Percentiles rank a stretch among this genome's conserved stretches.
Conservation (phyloP, 2,797 vertebrate species). For the Xiphophorus birchmanni region DNA sequence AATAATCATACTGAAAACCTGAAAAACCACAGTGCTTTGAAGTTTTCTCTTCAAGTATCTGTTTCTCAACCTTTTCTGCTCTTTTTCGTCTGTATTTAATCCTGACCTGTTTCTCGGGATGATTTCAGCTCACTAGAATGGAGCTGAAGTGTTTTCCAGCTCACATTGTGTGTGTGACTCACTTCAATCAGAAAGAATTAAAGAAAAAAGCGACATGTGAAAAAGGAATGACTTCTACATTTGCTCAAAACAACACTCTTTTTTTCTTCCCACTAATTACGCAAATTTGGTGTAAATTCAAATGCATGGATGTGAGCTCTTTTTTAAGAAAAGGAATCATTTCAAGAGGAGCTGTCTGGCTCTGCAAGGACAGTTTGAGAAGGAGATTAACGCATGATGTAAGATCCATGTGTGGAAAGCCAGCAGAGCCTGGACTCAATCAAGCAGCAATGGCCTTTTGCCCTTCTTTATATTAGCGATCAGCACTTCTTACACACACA, state of each 20-base stretch:
- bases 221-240: slow-evolving; percentile 67
- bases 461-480: slow-evolving; percentile 45
- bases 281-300: slow-evolving; percentile 42
- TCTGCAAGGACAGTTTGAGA: slow-evolving; percentile 32
- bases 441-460: slow-evolving; percentile 58
- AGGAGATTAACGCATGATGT: slow-evolving; percentile 45
- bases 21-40: slow-evolving; percentile 9
- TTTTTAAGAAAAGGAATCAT: slow-evolving; percentile 12
- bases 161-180: slow-evolving; percentile 72
- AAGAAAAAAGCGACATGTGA: slow-evolving; percentile 59
- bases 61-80: slow-evolving; percentile 20
- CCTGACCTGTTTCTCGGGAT: slow-evolving; percentile 57
- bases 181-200: slow-evolving; percentile 72
- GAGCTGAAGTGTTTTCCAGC: slow-evolving; percentile 79
- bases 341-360: slow-evolving; percentile 22
- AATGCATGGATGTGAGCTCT: slow-evolving; percentile 42
- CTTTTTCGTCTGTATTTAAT: slow-evolving; percentile 27
- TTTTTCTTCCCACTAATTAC: slow-evolving; percentile 37
- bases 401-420: slow-evolving; percentile 62
- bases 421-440: slow-evolving; percentile 69
- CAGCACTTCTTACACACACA: slow-evolving; percentile 47
- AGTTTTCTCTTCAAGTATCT: slow-evolving; percentile 11
- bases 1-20: background rate
- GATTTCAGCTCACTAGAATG: slow-evolving; percentile 80
- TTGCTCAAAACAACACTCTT: slow-evolving; percentile 44